Percentiles rank a stretch among this genome's conserved stretches.
These are phyloP conservation scores for Alosa sapidissima DNA, from an alignment of 2,797 vertebrate genomes.

Conservation along the genomic window DNA sequence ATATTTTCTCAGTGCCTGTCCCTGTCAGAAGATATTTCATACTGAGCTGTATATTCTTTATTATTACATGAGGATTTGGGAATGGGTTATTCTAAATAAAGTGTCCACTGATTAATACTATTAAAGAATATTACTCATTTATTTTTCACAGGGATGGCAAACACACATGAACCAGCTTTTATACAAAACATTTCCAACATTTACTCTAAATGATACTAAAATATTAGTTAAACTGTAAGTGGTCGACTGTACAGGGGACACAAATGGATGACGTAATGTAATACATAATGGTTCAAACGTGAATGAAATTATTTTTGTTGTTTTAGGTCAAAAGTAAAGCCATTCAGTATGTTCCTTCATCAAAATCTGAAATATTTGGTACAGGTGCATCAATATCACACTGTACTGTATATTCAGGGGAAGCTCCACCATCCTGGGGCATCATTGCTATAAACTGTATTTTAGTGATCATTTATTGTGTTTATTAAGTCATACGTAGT, in stretches of 20 bases:
- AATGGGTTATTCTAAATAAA: constrained; percentile 13
- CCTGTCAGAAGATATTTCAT: not conserved
- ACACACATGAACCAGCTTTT: not conserved
- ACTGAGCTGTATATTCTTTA: not conserved
- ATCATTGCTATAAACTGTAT: not conserved
- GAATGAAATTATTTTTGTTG: too few relatives aligned
- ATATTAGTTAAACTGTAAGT: not conserved
- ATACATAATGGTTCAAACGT: not conserved
- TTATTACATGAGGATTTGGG: not conserved
- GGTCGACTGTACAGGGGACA: not conserved
- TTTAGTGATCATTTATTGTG: not conserved
- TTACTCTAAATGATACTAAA: not conserved
- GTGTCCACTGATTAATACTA: not conserved
- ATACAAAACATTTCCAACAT: not conserved
- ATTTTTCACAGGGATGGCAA: not conserved
- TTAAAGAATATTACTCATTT: not conserved
- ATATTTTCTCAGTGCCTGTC: not conserved
- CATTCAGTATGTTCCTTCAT: not conserved
- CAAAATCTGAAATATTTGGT: not conserved
- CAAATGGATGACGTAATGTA: not conserved
- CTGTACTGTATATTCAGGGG: not conserved
- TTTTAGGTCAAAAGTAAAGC: not conserved
- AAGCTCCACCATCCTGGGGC: not conserved
- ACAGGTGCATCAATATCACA: not conserved
- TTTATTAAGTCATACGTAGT: not conserved